Percentiles rank a stretch among this genome's conserved stretches.
These are phyloP conservation scores for Cyprinus carpio DNA, from an alignment of 2,113 vertebrate species.

Conservation along the genomic window DNA sequence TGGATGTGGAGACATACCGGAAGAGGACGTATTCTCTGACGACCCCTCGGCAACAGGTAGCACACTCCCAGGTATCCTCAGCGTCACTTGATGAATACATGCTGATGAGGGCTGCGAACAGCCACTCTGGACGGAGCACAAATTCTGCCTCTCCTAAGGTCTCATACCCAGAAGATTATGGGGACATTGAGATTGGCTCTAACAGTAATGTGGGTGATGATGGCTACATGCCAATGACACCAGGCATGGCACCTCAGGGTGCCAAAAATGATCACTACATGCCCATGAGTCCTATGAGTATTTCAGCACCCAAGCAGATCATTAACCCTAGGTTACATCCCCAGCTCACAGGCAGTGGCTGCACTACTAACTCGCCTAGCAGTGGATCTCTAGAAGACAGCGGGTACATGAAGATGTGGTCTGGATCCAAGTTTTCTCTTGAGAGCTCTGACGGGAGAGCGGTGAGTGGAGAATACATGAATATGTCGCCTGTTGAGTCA, in stretches of 20 bases:
- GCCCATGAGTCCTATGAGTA: slow-evolving; percentile 95
- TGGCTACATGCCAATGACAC: slow-evolving; percentile 95
- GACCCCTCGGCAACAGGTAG: slow-evolving; percentile 83
- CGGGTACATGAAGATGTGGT: slow-evolving; percentile 95
- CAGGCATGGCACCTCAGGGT: slow-evolving; percentile 73
- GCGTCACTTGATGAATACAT: slow-evolving; percentile 94
- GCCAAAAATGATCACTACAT: slow-evolving; percentile 81
- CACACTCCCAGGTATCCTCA: slow-evolving; percentile 65
- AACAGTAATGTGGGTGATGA: slow-evolving; percentile 77
- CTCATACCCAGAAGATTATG: slow-evolving; percentile 87
- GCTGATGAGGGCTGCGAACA: slow-evolving; percentile 87
- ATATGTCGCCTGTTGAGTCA: slow-evolving; percentile 88
- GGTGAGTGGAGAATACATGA: slow-evolving; percentile 85
- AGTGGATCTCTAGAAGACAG: slow-evolving; percentile 86
- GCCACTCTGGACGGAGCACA: slow-evolving; percentile 78
- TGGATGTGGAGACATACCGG: slow-evolving; percentile 45
- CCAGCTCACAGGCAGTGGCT: slow-evolving; percentile 64
- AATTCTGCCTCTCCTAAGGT: slow-evolving; percentile 81
- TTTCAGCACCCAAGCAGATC: slow-evolving; percentile 93
- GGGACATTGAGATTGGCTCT: slow-evolving; percentile 82
- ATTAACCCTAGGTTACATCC: slow-evolving; percentile 80
- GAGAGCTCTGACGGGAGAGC: slow-evolving; percentile 82
- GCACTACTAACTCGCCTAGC: slow-evolving; percentile 78
- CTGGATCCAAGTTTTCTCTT: slow-evolving; percentile 80
- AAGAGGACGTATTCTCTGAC: slow-evolving; percentile 78